Conservation (phyloP, 2,113 vertebrate species). For the Asarcornis scutulata region DNA sequence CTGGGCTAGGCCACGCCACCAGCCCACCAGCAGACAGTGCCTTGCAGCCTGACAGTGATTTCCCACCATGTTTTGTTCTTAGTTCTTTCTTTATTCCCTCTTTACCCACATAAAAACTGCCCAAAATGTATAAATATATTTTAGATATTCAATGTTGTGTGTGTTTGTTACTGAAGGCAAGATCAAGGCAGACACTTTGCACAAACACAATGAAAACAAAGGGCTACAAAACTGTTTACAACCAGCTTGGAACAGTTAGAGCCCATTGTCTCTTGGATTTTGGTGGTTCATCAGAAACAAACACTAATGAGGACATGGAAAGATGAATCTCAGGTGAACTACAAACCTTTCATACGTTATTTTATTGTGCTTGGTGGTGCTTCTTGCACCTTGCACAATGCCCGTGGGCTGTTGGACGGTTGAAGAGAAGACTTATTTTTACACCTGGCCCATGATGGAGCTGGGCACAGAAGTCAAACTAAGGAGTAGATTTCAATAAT, state of each 20-base stretch:
- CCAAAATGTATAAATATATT: not conserved
- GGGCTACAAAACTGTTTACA: not conserved
- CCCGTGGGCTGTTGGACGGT: not conserved
- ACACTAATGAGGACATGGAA: not conserved
- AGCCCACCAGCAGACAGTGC: not conserved
- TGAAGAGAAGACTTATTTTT: not conserved
- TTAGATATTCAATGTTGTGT: not conserved
- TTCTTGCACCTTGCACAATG: not conserved
- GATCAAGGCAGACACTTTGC: not conserved
- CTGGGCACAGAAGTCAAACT: not conserved
- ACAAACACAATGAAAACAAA: not conserved
- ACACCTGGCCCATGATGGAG: not conserved
- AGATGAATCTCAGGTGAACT: not conserved
- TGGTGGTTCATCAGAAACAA: not conserved
- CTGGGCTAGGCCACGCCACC: not conserved
- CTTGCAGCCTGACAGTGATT: too few relatives aligned
- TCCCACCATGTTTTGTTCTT: not conserved
- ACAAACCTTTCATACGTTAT: not conserved
- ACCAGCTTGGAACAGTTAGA: not conserved
- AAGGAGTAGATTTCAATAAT: not conserved
- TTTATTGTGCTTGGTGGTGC: not conserved
- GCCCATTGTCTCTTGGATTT: not conserved
- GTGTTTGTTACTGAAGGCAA: not conserved
- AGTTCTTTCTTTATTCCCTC: not conserved
- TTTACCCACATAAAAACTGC: not conserved